Evolutionary conservation across 2,113 vertebrate species (phyloP), one percentile per base, ranked within the genome.

Genomic region (Hyaena hyaena): DNA sequence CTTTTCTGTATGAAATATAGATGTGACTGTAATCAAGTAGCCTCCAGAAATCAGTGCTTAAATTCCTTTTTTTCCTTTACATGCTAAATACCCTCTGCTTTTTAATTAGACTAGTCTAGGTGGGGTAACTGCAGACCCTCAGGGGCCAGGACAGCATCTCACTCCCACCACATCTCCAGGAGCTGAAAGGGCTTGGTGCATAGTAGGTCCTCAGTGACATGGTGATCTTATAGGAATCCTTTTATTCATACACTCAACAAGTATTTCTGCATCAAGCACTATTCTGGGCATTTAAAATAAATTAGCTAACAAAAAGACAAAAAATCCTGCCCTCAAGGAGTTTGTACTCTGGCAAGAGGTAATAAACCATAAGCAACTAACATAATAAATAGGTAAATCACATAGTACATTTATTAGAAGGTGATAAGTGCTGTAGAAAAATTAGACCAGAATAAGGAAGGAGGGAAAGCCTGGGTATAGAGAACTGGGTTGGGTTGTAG

Each of bases 291-390:
- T 33, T 81, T 84, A 19, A 80, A 76, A 80, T 88, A 90, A 69
- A 31, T 88, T 77, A 65, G 2, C 24, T 86, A 66, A 71, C 21
- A 83, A 83, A 71, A 58, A 53, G 17, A 61, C 16, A 73, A 53
- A 96, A 93, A 35, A 69, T 7, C 50, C 73, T 93, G 16, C 31
- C n/a, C 58, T 81, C 19, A 4, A 17, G 26, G 16, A 71, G 66
- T 58, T 85, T 92, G 84, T 33, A 43, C 74, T 93, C 71, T 88
- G 66, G 26, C 28, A 48, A 82, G 48, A 97, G 76, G 48, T 93
- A 90, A 50, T 73, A 93, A 91, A 35, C 2, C 28, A 76, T 16
- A 61, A 84, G 76, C 53, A 91, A 48, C 82, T 28, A 68, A n/a
- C 68, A 96, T 35, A 68, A 68, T 58, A 88, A 84, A 15, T 48